Evolutionary conservation across 2,888 invertebrate genomes (phyloP), one percentile per base, ranked within the genome.

Genomic region (Caenorhabditis afra): DNA sequence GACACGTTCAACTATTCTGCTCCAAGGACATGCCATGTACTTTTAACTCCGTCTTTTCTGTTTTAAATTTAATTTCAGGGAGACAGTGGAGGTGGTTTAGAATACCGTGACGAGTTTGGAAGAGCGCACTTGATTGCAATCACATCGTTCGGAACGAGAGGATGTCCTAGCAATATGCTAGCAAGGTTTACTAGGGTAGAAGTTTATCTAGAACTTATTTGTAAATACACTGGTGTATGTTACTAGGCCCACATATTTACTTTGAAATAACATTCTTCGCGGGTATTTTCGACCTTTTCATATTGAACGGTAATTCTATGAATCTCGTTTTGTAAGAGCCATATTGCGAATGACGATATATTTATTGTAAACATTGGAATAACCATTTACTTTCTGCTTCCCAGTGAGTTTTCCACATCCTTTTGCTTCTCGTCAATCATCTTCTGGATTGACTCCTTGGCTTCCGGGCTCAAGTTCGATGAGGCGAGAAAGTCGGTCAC

Each of bases 151-250:
- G 89, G 89, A n/a, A 87, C 89, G 7, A 73, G 79, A 18, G 88
- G 88, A 44, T 89, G 89, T 65, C 88, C 89, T 7, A 70, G 89
- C 8, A 89, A 89, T 78, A 86, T 89, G 81, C 61, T 89, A 37
- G 89, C 87, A 0, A 81, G 86, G 49, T 89, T 89, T 62, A 89
- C 89, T 0, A 73, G 84, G 39, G 84, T 88, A 8, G 84, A 82
- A 50, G 57, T 71, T 5, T 89, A 89, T 71, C 67, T 87, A 16
- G 57, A 77, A 1, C 71, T 79, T 16, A 88, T 88, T 52, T 88
- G 88, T 62, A 70, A 81, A 64, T 79, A 81, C 50, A 88, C 88
- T 23, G 88, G 88, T 16, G 83, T 88, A 49, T 88, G 88, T 58
- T 88, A 87, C 59, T 82, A 68, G 47, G 22, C 20, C 18, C 18